Base-by-base conservation (phyloP, 2,888 invertebrate genomes). In the Oxyscelio sp. region DNA sequence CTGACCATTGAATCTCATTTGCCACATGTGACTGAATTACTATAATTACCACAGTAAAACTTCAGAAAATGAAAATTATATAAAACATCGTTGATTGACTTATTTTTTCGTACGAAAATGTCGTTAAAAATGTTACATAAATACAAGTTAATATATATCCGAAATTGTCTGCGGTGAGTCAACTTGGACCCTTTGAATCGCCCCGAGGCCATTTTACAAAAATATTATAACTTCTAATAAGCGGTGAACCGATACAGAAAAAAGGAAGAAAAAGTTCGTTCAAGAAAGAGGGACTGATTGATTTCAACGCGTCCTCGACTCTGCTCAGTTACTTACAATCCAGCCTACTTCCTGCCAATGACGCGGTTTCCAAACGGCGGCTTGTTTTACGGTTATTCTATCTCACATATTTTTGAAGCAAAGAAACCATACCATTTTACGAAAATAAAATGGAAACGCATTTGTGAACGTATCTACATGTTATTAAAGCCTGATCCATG, bases 211-310 rank as follows among this genome's bases (percentile, higher is more conserved):
- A 48, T 68, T 77, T 56, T 71, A 81, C 80, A 87, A 88, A 91
- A 90, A 89, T 92, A 90, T 92, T 92, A 92, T 90, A 92, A 92
- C 92, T 92, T 91, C 89, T 92, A 92, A 92, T 92, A 91, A 92
- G 90, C 90, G 90, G 90, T 87, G 90, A 89, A 89, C 77, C 84
- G 80, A 85, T 75, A 75, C 75, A 58, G 73, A 73, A 77, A 81
- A 79, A 79, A 79, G 68, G 70, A 74, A 61, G n/a, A 87, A 79
- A 84, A 66, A 65, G 78, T 74, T 68, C 70, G 78, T 75, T 77
- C 54, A 75, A 73, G 79, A 74, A 73, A 78, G 74, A 65, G 68
- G 63, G 87, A 85, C 88, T 88, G 88, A 88, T 87, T 88, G 88
- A 88, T 92, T 92, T 92, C 90, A 92, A 92, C 91, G 92, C 91